phyloP scores from a whole-genome alignment of 2,113 vertebrate species.

The Melanerpes aurifrons region DNA sequence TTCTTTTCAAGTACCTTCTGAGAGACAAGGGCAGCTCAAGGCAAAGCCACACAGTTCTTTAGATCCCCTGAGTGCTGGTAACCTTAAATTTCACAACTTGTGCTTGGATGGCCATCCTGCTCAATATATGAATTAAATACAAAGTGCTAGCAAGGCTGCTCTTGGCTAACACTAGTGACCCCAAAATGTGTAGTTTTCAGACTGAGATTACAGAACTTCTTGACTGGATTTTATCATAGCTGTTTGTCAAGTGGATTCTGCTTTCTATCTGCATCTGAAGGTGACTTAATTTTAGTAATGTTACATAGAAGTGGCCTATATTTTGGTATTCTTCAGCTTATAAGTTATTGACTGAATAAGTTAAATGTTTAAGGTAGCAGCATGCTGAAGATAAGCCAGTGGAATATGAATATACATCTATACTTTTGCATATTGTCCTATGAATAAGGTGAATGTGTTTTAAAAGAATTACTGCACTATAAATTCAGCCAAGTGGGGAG shows the following conservation, averaged over 20 bases:
- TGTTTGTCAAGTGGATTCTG: neutral
- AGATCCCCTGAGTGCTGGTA: neutral
- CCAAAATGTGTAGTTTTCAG: neutral
- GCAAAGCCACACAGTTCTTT: neutral
- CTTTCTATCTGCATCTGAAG: neutral
- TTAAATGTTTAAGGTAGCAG: neutral
- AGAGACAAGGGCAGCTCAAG: neutral
- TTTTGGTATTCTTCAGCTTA: neutral
- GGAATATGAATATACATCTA: neutral
- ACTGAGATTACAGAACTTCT: neutral
- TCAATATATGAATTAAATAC: neutral
- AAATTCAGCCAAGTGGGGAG: neutral
- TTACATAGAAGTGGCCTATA: neutral
- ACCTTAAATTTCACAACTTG: neutral
- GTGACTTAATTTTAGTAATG: neutral
- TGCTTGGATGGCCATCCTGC: neutral
- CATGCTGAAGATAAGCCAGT: neutral
- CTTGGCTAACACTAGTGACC: neutral
- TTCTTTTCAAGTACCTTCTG: constrained; percentile 33
- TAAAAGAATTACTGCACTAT: neutral
- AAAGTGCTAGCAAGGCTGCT: neutral
- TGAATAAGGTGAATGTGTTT: neutral
- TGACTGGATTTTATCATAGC: neutral
- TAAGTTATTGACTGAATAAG: neutral
- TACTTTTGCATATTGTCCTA: neutral